phyloP scores from a whole-genome alignment of 2,113 vertebrate genomes.

The Hydrochoerus hydrochaeris region DNA sequence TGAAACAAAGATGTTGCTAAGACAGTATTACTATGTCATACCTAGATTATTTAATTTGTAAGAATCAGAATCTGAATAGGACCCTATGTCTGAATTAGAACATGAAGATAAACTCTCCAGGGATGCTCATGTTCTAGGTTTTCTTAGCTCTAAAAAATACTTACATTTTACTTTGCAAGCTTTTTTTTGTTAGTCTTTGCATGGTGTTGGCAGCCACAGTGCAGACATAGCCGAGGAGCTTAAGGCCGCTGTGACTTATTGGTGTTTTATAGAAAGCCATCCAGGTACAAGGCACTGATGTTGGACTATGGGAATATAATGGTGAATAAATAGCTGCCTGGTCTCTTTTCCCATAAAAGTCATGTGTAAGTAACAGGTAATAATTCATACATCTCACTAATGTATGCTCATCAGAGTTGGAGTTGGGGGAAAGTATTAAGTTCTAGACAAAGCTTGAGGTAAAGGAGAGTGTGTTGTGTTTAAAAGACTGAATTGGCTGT shows the following conservation, averaged over 20 bases:
- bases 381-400: background rate
- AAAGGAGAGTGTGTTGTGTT: background rate
- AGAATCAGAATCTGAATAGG: slow-evolving; percentile 5
- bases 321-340: background rate
- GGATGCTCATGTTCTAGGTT: background rate
- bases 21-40: background rate
- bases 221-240: background rate
- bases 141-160: slow-evolving; percentile 12
- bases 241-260: slow-evolving; percentile 3
- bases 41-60: background rate
- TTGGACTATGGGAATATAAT: background rate
- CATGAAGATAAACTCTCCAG: background rate
- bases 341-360: background rate
- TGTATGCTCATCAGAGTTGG: background rate
- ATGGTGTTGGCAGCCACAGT: slow-evolving; percentile 18
- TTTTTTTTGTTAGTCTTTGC: background rate
- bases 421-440: background rate
- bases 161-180: background rate
- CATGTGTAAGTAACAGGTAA: background rate
- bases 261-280: background rate
- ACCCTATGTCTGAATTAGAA: background rate
- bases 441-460: background rate
- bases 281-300: background rate
- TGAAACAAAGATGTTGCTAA: slow-evolving; percentile 12
- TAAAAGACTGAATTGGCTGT: background rate